These are phyloP conservation scores for Helobdella robusta DNA, from an alignment of 2,888 invertebrate genomes.

Conservation along the genomic window DNA sequence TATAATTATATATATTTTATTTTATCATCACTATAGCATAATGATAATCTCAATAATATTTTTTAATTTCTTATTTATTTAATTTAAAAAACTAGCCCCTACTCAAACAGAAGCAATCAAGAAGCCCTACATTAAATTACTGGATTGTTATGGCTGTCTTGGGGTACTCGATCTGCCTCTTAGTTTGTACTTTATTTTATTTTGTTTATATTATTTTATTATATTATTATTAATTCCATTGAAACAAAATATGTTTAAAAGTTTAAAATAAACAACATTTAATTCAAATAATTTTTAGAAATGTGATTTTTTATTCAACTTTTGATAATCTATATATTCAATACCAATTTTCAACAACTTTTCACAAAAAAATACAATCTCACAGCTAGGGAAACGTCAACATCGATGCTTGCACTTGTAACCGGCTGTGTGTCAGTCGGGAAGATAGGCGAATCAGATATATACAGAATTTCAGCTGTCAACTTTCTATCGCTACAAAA, in stretches of 20 bases:
- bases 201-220: background rate
- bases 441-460: constrained; percentile 84
- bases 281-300: no score
- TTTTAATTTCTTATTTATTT: constrained; percentile 12
- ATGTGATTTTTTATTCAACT: no score
- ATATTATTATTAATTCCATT: constrained; percentile 2
- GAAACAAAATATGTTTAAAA: background rate
- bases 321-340: no score
- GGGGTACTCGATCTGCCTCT: constrained; percentile 63
- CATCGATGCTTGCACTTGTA: constrained; percentile 70
- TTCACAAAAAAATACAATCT: background rate
- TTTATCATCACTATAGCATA: background rate
- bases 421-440: constrained; percentile 93
- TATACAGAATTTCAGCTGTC: constrained; percentile 86
- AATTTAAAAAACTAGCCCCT: constrained; percentile 53
- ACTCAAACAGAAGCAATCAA: constrained; percentile 81
- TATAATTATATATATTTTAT: no score
- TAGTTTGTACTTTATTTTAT: constrained; percentile 28
- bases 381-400: constrained; percentile 40
- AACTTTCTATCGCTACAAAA: constrained; percentile 69
- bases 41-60: no score
- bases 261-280: no score
- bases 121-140: constrained; percentile 76
- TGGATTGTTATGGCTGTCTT: constrained; percentile 89
- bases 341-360: no score